Base-by-base conservation (phyloP, 1,140 invertebrate genomes). In the Limonius californicus region DNA sequence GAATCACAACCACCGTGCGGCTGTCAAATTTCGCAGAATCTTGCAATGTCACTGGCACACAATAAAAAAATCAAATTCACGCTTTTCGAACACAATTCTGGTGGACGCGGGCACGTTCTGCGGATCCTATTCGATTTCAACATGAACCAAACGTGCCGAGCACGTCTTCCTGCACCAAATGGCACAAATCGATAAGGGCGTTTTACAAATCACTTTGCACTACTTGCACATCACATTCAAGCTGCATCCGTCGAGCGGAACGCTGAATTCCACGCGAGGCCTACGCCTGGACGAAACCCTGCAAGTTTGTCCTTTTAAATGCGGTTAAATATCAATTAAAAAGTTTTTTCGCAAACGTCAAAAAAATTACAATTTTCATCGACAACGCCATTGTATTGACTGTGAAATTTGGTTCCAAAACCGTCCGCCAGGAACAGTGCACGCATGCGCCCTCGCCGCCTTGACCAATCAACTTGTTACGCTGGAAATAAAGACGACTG, bases 181-280 rank as follows among this genome's bases (percentile, higher is more conserved):
- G 62, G 63, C 61, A 67, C 71, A 76, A 76, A 76, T 76, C 74
- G 69, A 76, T 76, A 76, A 76, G 74, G 74, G 74, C 73, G 74
- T 76, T 75, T 72, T 72, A 72, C 45, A 50, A 50, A 50, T 19
- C 45, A 50, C 45, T 50, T 50, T 21, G 45, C 45, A 39, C 35
- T 39, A 39, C n/a, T 39, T n/a, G 35, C 35, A 39, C 35, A 39
- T 39, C 35, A 50, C 45, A 18, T 50, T 50, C 19, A 4, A 4
- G 2, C 11, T 18, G 4, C 16, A 50, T 18, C 2, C 45, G n/a
- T 18, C 20, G 20, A 19, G 19, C n/a, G 16, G n/a, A 50, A 19
- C 7, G 6, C 7, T 2, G 19, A 50, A 50, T 50, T 18, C 11
- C 19, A 50, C 16, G 20, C 45, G 16, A 50, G 3, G 3, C 4